phyloP scores from a whole-genome alignment of 2,888 invertebrate species.

The Hybos culiciformis region DNA sequence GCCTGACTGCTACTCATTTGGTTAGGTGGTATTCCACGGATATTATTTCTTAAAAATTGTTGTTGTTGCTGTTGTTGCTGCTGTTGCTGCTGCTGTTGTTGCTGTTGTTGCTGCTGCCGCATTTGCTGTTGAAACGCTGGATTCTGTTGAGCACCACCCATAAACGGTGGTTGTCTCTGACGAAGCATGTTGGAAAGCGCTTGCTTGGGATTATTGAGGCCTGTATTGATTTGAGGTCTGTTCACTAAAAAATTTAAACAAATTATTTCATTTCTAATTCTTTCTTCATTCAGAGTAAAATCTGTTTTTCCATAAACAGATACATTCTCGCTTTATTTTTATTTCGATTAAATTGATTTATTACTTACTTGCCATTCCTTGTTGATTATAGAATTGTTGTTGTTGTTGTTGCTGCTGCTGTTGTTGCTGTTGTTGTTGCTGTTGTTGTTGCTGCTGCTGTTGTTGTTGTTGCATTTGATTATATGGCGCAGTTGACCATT shows the following conservation, averaged over 20 bases:
- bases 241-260: constrained; percentile 23
- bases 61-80: constrained; percentile 18
- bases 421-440: constrained; percentile 19
- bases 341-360: not conserved
- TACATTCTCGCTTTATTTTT: not conserved
- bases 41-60: constrained; percentile 30
- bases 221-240: constrained; percentile 44
- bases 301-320: not conserved
- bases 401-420: constrained; percentile 22
- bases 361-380: constrained; percentile 28
- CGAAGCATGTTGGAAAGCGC: constrained; percentile 76
- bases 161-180: constrained; percentile 51
- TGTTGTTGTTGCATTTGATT: constrained; percentile 25
- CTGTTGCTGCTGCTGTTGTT: constrained; percentile 29
- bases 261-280: too few species aligned
- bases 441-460: constrained; percentile 27
- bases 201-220: constrained; percentile 68
- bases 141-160: constrained; percentile 28
- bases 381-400: constrained; percentile 29
- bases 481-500: constrained; percentile 29
- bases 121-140: constrained; percentile 25
- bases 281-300: not conserved
- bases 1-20: constrained; percentile 37
- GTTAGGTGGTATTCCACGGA: constrained; percentile 33
- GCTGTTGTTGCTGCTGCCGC: constrained; percentile 31